These are phyloP conservation scores for Platyrinchus mystaceus DNA, from an alignment of 2,797 vertebrate genomes.

Conservation along the genomic window DNA sequence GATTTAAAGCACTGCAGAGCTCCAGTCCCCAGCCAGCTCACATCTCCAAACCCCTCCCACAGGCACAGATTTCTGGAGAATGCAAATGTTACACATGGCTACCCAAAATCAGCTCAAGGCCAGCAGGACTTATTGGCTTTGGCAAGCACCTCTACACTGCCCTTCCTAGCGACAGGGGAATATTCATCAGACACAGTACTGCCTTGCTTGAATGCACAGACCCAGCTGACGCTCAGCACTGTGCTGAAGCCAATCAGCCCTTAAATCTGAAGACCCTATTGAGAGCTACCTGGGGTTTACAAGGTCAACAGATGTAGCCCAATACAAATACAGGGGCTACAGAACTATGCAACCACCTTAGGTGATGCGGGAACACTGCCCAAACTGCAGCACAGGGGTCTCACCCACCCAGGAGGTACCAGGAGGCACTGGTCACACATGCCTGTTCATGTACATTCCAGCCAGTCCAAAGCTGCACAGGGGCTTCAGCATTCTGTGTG, in stretches of 20 bases:
- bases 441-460: neutral
- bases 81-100: neutral
- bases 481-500: rapidly evolving
- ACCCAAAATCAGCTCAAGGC: slow-evolving; percentile 4
- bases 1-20: slow-evolving; percentile 46
- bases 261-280: neutral
- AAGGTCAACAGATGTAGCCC: neutral
- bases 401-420: neutral
- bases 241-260: neutral
- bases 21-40: neutral
- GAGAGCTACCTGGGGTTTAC: neutral
- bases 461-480: neutral
- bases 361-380: neutral
- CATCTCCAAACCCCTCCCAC: neutral
- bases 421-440: neutral
- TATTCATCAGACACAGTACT: neutral
- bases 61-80: neutral
- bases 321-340: neutral
- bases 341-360: neutral
- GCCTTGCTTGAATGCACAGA: neutral
- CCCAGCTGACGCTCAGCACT: neutral
- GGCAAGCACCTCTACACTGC: neutral
- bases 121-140: neutral
- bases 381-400: neutral
- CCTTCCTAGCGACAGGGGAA: neutral